A percentile compares a stretch with the other conserved stretches of the same genome.
phyloP scores from a whole-genome alignment of 2,797 vertebrate genomes.

The Geotrypetes seraphini region DNA sequence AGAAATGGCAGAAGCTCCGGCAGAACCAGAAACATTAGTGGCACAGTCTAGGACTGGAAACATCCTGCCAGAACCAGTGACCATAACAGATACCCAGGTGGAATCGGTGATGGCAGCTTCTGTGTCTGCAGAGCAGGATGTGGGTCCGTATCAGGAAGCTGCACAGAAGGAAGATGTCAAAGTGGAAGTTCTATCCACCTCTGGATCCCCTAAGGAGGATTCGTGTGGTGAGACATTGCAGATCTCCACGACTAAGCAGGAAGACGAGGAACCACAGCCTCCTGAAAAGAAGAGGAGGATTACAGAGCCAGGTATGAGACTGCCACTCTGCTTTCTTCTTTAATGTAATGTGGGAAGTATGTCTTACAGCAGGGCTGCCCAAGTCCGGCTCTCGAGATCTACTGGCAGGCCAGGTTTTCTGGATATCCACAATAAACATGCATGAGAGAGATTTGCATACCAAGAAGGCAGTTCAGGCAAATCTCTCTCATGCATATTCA shows the following conservation, averaged over 20 bases:
- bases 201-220: background rate
- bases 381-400: too few species aligned
- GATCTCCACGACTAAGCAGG: background rate
- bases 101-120: background rate
- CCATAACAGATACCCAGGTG: background rate
- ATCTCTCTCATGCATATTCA: too few species aligned
- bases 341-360: too few species aligned
- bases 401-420: too few species aligned
- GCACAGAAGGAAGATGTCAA: background rate
- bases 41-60: too few species aligned
- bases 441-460: too few species aligned
- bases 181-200: accelerated
- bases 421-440: too few species aligned
- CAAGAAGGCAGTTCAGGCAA: too few species aligned
- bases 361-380: too few species aligned
- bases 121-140: background rate
- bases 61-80: background rate
- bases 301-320: slow-evolving; percentile 24
- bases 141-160: background rate
- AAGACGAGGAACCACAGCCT: slow-evolving; percentile 2
- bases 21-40: slow-evolving; percentile 3
- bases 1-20: background rate
- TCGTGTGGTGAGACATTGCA: background rate
- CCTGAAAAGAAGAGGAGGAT: background rate
- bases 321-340: too few species aligned